Conservation (phyloP, 1,140 invertebrate species). For the Drosophila tani region DNA sequence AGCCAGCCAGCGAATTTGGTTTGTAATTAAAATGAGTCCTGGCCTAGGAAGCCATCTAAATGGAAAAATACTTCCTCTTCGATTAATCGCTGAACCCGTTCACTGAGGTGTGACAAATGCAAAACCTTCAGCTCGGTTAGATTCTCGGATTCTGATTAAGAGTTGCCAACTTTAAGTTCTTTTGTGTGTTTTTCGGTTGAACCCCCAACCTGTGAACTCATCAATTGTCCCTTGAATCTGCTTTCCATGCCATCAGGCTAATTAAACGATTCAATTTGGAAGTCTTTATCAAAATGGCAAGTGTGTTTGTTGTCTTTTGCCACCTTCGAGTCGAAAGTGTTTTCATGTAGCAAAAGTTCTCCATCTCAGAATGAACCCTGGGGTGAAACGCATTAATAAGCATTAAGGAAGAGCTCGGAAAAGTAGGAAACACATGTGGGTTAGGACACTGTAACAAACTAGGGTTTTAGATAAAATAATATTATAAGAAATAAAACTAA, state of each 20-base stretch:
- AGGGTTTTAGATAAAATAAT: too few species aligned
- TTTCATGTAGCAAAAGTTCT: constrained; percentile 42
- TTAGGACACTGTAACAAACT: constrained; percentile 26
- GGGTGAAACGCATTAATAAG: constrained; percentile 70
- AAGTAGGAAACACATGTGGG: constrained; percentile 54
- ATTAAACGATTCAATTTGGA: constrained; percentile 72
- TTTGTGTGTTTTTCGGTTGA: constrained; percentile 16
- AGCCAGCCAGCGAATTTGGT: constrained; percentile 70
- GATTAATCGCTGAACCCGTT: constrained; percentile 71
- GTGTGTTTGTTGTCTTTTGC: constrained; percentile 38
- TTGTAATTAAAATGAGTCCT: constrained; percentile 80
- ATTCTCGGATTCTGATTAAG: constrained; percentile 3
- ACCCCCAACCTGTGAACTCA: constrained; percentile 1
- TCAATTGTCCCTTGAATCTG: constrained; percentile 57
- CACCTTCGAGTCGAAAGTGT: constrained; percentile 41
- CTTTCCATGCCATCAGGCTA: constrained; percentile 54
- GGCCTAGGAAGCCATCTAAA: constrained; percentile 38
- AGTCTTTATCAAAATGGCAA: constrained; percentile 30
- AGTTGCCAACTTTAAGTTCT: constrained; percentile 35
- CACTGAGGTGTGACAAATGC: constrained; percentile 62
- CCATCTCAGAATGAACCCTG: background rate
- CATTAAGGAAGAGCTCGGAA: constrained; percentile 55
- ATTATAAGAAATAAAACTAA: too few species aligned
- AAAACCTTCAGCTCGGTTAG: constrained; percentile 13
- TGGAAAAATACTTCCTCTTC: constrained; percentile 62